Evolutionary conservation across 2,888 invertebrate genomes (phyloP).

Genomic region (Cantharis nigra): DNA sequence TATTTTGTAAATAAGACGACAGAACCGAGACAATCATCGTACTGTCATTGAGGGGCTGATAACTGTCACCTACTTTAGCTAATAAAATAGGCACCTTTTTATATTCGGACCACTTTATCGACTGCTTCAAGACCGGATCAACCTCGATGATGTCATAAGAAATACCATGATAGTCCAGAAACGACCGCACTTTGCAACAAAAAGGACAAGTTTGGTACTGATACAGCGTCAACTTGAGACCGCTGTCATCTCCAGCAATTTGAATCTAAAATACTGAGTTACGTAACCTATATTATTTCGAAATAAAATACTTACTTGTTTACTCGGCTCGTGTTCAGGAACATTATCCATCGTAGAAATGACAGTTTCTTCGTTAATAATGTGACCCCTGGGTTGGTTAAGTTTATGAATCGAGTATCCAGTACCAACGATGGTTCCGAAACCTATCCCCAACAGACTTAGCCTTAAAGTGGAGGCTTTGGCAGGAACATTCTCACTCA

Average conservation of each 20-base stretch:
- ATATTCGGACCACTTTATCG: constrained; percentile 91
- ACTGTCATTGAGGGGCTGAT: constrained; percentile 90
- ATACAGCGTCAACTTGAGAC: constrained; percentile 83
- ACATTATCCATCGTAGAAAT: constrained; percentile 48
- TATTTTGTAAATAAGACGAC: constrained; percentile 74
- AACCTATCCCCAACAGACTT: constrained; percentile 51
- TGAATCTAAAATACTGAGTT: constrained; percentile 60
- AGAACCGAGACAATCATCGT: constrained; percentile 90
- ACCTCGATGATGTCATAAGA: constrained; percentile 97
- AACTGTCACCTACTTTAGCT: constrained; percentile 72
- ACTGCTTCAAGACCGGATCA: constrained; percentile 89
- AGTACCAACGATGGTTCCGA: constrained; percentile 56
- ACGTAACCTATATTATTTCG: background rate
- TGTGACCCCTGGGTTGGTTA: constrained; percentile 54
- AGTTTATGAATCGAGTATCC: constrained; percentile 58
- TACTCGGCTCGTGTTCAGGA: constrained; percentile 55
- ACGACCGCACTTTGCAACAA: constrained; percentile 92
- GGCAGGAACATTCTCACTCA: background rate
- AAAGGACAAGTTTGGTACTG: constrained; percentile 99
- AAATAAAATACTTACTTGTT: constrained; percentile 51
- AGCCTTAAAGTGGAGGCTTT: constrained; percentile 40
- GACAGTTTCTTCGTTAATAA: constrained; percentile 54
- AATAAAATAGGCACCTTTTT: constrained; percentile 94
- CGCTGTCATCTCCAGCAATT: constrained; percentile 67
- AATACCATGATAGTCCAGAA: constrained; percentile 89